Evolutionary conservation across 2,888 invertebrate species (phyloP).

Genomic region (Sialis lutaria): DNA sequence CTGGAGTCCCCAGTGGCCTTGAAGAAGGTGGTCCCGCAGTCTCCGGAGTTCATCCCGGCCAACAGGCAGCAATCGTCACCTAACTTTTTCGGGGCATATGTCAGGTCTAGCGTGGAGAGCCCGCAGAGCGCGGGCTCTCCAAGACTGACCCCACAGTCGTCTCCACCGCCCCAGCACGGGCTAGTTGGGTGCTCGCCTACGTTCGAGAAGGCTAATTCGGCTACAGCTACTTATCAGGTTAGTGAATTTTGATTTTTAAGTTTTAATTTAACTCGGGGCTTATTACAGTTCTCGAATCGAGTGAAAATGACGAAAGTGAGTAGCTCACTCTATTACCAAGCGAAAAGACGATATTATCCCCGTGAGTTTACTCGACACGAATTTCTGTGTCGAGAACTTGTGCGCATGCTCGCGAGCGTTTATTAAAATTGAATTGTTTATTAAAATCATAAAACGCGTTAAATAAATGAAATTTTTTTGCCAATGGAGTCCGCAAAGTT

Average conservation of each 20-base stretch:
- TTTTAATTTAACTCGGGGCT: too few relatives aligned
- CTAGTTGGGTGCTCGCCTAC: constrained; percentile 24
- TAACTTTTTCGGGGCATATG: constrained; percentile 13
- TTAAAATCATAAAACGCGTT: too few relatives aligned
- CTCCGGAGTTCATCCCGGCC: constrained; percentile 34
- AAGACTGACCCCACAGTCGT: constrained; percentile 29
- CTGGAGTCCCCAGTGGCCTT: constrained; percentile 20
- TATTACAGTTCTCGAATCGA: too few relatives aligned
- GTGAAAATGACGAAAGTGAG: too few relatives aligned
- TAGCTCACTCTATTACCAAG: too few relatives aligned
- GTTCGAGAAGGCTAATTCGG: constrained; percentile 18
- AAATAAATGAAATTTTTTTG: too few relatives aligned
- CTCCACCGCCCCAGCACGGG: constrained; percentile 22
- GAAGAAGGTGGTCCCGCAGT: constrained; percentile 31
- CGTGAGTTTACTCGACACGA: too few relatives aligned
- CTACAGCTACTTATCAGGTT: constrained; percentile 23
- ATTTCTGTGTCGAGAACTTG: too few relatives aligned
- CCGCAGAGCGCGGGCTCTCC: constrained; percentile 24
- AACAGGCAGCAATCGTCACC: constrained; percentile 14
- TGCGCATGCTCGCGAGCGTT: too few relatives aligned
- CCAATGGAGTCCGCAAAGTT: too few relatives aligned
- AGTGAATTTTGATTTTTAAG: not conserved
- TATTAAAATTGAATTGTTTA: too few relatives aligned
- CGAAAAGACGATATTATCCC: too few relatives aligned
- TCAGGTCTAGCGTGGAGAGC: constrained; percentile 19